phyloP scores from a whole-genome alignment of 2,797 vertebrate species.

The Cuculus canorus region DNA sequence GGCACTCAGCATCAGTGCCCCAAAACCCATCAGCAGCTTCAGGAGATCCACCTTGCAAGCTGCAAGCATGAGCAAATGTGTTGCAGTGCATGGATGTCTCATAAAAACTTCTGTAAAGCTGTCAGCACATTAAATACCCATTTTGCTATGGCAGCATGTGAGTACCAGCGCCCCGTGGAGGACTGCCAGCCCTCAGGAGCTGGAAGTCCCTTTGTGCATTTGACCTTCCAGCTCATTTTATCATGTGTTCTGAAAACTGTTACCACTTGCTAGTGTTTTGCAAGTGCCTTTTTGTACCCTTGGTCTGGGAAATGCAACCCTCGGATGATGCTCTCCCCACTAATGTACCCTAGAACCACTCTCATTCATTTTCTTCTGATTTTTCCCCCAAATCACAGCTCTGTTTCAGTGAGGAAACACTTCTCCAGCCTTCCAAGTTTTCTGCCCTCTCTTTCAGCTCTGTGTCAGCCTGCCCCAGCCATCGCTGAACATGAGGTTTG shows the following conservation, averaged over 20 bases:
- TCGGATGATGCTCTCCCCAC: neutral
- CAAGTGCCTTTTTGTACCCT: neutral
- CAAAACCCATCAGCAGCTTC: neutral
- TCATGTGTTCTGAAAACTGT: neutral
- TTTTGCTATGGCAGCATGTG: fast-evolving
- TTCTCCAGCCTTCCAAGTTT: neutral
- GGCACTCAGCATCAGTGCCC: neutral
- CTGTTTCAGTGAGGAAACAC: neutral
- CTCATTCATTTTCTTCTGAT: neutral
- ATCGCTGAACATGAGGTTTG: neutral
- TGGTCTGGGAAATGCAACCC: neutral
- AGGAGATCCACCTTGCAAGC: neutral
- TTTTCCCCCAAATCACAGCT: neutral
- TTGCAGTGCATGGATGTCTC: fast-evolving
- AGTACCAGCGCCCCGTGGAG: neutral
- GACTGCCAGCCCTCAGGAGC: neutral
- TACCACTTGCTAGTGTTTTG: neutral
- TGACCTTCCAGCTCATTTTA: neutral
- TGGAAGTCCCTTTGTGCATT: neutral
- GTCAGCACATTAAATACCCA: neutral
- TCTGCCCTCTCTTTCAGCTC: neutral
- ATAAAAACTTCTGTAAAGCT: neutral
- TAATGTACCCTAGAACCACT: neutral
- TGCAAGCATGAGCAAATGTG: neutral
- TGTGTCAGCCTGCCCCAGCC: fast-evolving